These are phyloP conservation scores for Rhynchomys soricoides DNA, from an alignment of 2,113 vertebrate species.

Conservation along the genomic window DNA sequence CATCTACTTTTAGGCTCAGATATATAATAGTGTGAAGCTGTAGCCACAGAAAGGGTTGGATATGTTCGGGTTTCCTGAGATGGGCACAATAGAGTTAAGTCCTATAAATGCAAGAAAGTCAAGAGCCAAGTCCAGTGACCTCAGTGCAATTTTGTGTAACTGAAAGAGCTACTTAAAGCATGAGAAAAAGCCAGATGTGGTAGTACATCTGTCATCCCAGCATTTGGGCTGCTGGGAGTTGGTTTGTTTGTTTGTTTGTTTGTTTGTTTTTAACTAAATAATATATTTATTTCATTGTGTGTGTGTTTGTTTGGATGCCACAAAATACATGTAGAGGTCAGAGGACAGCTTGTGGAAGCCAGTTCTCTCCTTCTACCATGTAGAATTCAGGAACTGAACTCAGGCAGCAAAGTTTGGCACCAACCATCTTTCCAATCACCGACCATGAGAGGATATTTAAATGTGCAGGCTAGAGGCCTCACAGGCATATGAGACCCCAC, in stretches of 20 bases:
- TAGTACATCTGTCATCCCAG: background rate
- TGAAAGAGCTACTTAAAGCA: conserved; percentile 31
- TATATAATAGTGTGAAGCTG: background rate
- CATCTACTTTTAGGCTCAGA: background rate
- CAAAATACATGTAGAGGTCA: background rate
- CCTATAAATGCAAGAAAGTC: background rate
- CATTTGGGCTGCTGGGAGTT: background rate
- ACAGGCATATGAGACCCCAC: background rate
- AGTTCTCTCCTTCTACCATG: background rate
- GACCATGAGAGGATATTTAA: background rate
- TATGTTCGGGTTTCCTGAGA: background rate
- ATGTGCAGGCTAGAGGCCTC: background rate
- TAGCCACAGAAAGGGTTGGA: background rate
- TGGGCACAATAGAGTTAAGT: background rate
- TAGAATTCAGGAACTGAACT: background rate
- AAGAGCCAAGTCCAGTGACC: background rate
- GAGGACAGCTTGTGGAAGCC: background rate
- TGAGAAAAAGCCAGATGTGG: background rate
- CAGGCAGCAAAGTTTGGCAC: too few relatives aligned
- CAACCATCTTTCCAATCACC: background rate
- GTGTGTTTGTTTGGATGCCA: background rate
- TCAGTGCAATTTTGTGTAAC: background rate
- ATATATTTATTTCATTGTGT: background rate
- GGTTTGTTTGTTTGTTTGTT: too few relatives aligned
- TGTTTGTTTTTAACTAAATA: background rate